Evolutionary conservation across 30 jellyfish, hydroid and myxozoan genomes (phyloP).

Genomic region (Aurelia aurita): DNA sequence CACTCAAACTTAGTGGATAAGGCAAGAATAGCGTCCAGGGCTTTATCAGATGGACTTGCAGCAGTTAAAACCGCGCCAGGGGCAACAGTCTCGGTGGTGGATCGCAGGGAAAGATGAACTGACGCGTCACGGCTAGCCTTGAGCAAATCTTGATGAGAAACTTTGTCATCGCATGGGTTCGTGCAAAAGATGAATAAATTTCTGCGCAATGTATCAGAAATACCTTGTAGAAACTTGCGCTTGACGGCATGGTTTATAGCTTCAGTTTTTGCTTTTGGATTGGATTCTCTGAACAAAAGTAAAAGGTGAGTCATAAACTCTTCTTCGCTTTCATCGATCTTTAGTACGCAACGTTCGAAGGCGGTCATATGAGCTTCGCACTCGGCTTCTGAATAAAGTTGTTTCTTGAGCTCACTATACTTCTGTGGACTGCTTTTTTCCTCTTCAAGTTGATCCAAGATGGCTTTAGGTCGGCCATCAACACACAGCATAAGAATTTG

Average conservation of each 20-base stretch:
- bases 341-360: too few species aligned
- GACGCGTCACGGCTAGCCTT: constrained; percentile 34
- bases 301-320: constrained; percentile 15
- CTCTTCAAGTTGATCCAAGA: constrained; percentile 39
- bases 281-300: background rate
- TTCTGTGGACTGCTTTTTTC: constrained; percentile 28
- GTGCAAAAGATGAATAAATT: constrained; percentile 34
- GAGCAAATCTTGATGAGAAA: too few species aligned
- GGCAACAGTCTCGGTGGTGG: constrained; percentile 16
- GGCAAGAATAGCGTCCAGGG: constrained; percentile 20
- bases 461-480: constrained; percentile 47
- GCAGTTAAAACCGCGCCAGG: constrained; percentile 25
- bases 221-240: constrained; percentile 7
- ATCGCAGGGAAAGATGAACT: constrained; percentile 23
- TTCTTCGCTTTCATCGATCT: too few species aligned
- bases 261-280: constrained; percentile 14
- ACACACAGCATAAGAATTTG: constrained; percentile 40
- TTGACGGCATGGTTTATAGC: background rate
- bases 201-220: constrained; percentile 16
- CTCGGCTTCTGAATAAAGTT: constrained; percentile 19
- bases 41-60: constrained; percentile 1
- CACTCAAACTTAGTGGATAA: constrained; percentile 24
- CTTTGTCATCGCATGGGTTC: constrained; percentile 15
- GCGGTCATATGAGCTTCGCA: too few species aligned
- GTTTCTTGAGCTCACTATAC: constrained; percentile 21